A percentile compares a stretch with the other conserved stretches of the same genome.
Evolutionary conservation across 2,888 invertebrate genomes (phyloP).

Genomic region (Antheraea assamensis): DNA sequence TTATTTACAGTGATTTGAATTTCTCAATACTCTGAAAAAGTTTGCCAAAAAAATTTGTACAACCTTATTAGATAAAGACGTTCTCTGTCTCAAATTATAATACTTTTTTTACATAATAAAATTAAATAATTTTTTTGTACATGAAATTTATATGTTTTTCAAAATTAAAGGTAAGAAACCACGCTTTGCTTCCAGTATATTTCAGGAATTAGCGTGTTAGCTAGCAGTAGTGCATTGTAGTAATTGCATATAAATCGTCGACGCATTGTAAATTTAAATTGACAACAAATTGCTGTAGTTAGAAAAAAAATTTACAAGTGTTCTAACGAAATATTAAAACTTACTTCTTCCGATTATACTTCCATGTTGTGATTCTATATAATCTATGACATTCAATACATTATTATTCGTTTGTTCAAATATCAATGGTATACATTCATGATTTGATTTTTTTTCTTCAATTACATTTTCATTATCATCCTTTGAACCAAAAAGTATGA

Average conservation of each 20-base stretch:
- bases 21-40: not conserved
- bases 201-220: too few relatives aligned
- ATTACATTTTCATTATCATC: not conserved
- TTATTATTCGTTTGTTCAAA: not conserved
- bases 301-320: not conserved
- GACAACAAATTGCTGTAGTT: not conserved
- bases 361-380: not conserved
- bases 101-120: not conserved
- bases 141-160: too few relatives aligned
- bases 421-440: not conserved
- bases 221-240: too few relatives aligned
- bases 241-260: too few relatives aligned
- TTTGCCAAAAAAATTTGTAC: not conserved
- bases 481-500: not conserved
- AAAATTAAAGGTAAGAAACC: too few relatives aligned
- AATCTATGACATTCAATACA: not conserved
- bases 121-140: not conserved
- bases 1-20: not conserved
- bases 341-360: not conserved
- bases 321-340: not conserved
- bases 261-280: not conserved
- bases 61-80: not conserved
- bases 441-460: not conserved
- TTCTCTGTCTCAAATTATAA: not conserved
- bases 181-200: too few relatives aligned